Percentiles rank a stretch among this genome's conserved stretches.
Evolutionary conservation across 2,797 vertebrate genomes (phyloP).

Genomic region (Acridotheres tristis): DNA sequence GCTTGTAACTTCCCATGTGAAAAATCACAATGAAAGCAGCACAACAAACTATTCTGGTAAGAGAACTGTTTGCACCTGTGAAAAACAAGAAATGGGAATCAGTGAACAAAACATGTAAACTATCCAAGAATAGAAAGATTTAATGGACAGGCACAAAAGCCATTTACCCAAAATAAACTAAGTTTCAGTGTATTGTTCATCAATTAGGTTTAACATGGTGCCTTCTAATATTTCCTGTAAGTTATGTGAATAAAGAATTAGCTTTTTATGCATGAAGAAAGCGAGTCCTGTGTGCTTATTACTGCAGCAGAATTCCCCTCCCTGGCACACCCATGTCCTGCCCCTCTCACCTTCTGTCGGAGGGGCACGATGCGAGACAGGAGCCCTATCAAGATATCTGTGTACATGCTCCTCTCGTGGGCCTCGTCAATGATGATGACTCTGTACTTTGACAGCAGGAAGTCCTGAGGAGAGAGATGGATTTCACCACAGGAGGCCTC

Average conservation of each 20-base stretch:
- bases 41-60: background rate
- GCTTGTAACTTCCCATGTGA: background rate
- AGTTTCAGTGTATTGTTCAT: background rate
- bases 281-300: no score
- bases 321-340: rapidly evolving
- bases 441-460: conserved; percentile 89
- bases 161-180: background rate
- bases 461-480: conserved; percentile 79
- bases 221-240: background rate
- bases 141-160: background rate
- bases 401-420: conserved; percentile 94
- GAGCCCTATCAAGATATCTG: conserved; percentile 92
- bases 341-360: conserved; percentile 82
- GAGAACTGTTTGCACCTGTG: background rate
- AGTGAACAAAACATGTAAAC: background rate
- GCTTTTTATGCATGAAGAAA: background rate
- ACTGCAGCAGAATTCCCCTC: background rate
- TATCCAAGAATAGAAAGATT: background rate
- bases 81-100: background rate
- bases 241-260: background rate
- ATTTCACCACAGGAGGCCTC: background rate
- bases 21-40: background rate
- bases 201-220: background rate
- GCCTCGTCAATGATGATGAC: conserved; percentile 93
- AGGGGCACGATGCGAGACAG: conserved; percentile 92